Evolutionary conservation across 1,140 invertebrate genomes (phyloP).

Genomic region (Drosophila funebris): DNA sequence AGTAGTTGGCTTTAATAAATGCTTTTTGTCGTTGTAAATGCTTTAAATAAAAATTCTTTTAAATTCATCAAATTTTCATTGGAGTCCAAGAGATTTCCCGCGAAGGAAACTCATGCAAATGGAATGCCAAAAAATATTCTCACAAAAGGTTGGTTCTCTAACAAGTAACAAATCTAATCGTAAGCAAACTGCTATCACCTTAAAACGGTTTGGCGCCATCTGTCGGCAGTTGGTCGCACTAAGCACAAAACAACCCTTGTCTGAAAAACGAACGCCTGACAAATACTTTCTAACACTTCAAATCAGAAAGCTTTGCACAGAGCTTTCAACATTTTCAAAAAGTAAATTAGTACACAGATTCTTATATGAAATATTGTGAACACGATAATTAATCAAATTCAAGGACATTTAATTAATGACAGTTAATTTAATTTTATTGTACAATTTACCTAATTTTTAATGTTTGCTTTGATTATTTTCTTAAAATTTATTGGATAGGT

Average conservation of each 20-base stretch:
- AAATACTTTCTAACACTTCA: conserved; percentile 75
- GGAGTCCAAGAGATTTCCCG: background rate
- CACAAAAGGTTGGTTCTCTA: conserved; percentile 2
- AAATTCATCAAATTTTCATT: conserved; percentile 2
- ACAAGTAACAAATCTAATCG: conserved; percentile 11
- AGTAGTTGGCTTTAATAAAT: conserved; percentile 55
- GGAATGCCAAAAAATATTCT: background rate
- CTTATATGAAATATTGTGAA: background rate
- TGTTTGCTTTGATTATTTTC: too few relatives aligned
- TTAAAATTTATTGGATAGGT: too few relatives aligned
- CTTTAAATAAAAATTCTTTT: conserved; percentile 49
- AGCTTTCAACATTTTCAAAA: conserved; percentile 30
- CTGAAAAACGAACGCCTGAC: conserved; percentile 9
- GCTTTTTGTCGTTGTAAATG: conserved; percentile 45
- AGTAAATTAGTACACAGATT: background rate
- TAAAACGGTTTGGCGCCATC: conserved; percentile 49
- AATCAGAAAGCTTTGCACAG: conserved; percentile 59
- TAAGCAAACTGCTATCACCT: background rate
- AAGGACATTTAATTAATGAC: too few relatives aligned
- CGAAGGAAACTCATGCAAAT: background rate
- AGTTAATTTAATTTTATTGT: too few relatives aligned
- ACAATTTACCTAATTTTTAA: too few relatives aligned
- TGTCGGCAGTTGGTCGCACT: conserved; percentile 29
- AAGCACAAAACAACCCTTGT: conserved; percentile 26
- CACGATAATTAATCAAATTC: too few relatives aligned